A percentile compares a stretch with the other conserved stretches of the same genome.
These are phyloP conservation scores for Gymnothorax reevesii DNA, from an alignment of 2,797 vertebrate genomes.

Conservation along the genomic window DNA sequence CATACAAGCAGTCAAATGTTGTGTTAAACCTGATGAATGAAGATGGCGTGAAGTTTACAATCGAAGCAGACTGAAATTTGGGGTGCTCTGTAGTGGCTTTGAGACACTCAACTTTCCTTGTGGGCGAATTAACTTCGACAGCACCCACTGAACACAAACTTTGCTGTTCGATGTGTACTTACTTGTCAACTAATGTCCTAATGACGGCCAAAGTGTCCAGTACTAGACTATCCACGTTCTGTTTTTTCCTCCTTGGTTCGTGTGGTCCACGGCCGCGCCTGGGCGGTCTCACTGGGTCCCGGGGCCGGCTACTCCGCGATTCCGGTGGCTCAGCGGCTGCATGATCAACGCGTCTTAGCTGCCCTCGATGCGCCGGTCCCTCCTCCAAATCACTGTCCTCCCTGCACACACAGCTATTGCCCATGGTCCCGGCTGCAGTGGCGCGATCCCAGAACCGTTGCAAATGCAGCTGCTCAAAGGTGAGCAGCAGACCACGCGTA, in stretches of 20 bases:
- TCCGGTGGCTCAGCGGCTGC: constrained; percentile 70
- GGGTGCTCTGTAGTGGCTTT: neutral
- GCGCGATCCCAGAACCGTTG: constrained; percentile 73
- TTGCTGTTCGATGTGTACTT: constrained; percentile 64
- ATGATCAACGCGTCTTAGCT: constrained; percentile 76
- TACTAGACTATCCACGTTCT: constrained; percentile 94
- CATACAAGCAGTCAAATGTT: neutral
- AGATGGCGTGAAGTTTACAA: neutral
- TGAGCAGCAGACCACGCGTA: constrained; percentile 84
- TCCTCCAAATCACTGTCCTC: constrained; percentile 95
- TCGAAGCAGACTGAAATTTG: neutral
- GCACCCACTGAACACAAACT: neutral
- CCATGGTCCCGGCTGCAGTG: constrained; percentile 79
- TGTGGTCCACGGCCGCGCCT: constrained; percentile 92
- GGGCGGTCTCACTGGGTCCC: constrained; percentile 93
- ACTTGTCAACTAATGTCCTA: constrained; percentile 98
- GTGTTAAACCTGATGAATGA: neutral
- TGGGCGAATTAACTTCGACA: neutral
- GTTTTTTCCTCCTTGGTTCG: constrained; percentile 95
- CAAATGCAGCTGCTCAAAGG: constrained; percentile 74
- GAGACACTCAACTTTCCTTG: neutral
- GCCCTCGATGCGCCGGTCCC: constrained; percentile 70
- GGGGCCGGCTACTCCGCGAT: constrained; percentile 81
- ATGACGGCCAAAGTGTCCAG: constrained; percentile 97
- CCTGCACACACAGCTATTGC: constrained; percentile 96